phyloP scores from a whole-genome alignment of 2,797 vertebrate species.

The Phoxinus dragarum region DNA sequence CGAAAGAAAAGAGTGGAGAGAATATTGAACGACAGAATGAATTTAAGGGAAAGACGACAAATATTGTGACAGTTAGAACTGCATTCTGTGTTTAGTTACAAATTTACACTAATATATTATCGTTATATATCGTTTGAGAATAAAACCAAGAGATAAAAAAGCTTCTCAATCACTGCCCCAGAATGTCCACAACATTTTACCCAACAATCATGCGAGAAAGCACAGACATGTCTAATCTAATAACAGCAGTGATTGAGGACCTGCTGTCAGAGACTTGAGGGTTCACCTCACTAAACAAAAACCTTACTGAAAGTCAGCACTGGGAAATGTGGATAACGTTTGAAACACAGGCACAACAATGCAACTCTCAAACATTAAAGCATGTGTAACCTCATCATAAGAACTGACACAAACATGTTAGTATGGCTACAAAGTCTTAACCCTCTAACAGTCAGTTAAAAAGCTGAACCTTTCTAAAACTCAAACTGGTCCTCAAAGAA shows the following conservation, averaged over 20 bases:
- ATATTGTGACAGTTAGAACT: constrained; percentile 18
- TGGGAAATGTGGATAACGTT: not conserved
- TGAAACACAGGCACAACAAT: not conserved
- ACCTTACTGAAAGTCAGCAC: not conserved
- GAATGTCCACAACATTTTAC: constrained; percentile 24
- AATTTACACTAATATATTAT: constrained; percentile 5
- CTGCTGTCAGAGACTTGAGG: not conserved
- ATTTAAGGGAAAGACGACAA: not conserved
- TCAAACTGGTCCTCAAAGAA: not conserved
- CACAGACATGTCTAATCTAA: constrained; percentile 16
- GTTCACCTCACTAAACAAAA: constrained; percentile 12
- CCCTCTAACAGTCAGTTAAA: not conserved
- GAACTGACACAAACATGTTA: no score
- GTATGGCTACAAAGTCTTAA: not conserved
- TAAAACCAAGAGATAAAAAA: not conserved
- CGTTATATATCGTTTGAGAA: not conserved
- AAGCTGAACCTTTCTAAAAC: not conserved
- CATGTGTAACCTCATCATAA: not conserved
- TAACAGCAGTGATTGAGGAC: constrained; percentile 13
- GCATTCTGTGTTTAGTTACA: not conserved
- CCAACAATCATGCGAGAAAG: not conserved
- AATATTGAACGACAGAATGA: constrained; percentile 35
- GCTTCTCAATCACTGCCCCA: not conserved
- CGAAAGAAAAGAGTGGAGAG: constrained; percentile 2
- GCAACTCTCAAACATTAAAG: not conserved